A percentile compares a stretch with the other conserved stretches of the same genome.
Evolutionary conservation across 53 echinoderm and acorn worm genomes (phyloP).

Genomic region (Antedon mediterranea): DNA sequence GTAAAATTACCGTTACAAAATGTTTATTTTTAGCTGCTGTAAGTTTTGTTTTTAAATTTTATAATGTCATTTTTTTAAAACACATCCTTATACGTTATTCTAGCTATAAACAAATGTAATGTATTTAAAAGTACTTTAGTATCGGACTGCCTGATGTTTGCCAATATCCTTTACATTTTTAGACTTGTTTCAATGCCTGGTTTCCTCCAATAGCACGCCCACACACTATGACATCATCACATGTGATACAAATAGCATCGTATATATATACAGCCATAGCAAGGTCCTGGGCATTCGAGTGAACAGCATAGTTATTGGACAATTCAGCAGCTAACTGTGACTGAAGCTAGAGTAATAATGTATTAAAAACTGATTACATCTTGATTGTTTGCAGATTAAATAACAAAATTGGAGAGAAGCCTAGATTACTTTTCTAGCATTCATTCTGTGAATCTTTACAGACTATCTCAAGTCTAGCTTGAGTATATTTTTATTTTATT

Average conservation of each 20-base stretch:
- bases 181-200: background rate
- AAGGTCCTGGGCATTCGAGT: too few relatives aligned
- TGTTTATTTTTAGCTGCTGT: too few relatives aligned
- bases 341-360: too few relatives aligned
- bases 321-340: too few relatives aligned
- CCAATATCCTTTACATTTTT: background rate
- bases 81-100: background rate
- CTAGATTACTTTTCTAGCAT: background rate
- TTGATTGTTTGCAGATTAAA: too few relatives aligned
- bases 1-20: too few relatives aligned
- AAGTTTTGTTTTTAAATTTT: too few relatives aligned
- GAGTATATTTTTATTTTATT: background rate
- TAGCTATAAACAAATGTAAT: background rate
- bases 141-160: background rate
- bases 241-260: background rate
- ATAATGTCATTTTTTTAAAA: background rate
- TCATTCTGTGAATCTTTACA: background rate
- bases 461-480: background rate
- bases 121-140: background rate
- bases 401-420: too few relatives aligned
- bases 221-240: background rate
- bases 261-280: background rate
- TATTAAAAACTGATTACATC: too few relatives aligned
- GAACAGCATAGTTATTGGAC: too few relatives aligned
- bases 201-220: background rate